Evolutionary conservation across 2,797 vertebrate genomes (phyloP).

Genomic region (Nasua narica): DNA sequence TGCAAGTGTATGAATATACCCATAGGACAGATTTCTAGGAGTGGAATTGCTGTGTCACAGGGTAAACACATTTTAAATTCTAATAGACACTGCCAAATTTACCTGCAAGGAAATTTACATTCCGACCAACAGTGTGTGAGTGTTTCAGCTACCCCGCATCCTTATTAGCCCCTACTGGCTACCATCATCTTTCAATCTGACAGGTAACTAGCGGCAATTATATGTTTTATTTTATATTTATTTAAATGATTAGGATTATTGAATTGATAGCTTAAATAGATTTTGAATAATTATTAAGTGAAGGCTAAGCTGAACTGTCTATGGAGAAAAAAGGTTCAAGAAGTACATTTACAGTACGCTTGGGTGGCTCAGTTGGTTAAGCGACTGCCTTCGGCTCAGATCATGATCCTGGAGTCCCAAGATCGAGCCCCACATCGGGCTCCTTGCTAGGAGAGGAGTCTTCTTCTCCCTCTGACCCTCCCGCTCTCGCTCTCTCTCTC

Average conservation of each 20-base stretch:
- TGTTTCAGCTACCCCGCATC: neutral
- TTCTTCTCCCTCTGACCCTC: no score
- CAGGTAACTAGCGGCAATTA: neutral
- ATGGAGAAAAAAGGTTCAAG: neutral
- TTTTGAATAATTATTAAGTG: constrained; percentile 21
- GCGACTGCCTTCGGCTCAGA: no score
- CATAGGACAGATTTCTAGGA: neutral
- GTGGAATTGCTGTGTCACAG: neutral
- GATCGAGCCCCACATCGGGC: no score
- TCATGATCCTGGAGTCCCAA: no score
- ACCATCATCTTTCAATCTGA: neutral
- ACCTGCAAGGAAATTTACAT: neutral
- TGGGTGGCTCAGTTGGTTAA: no score
- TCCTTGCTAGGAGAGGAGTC: no score
- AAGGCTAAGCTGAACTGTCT: constrained; percentile 20
- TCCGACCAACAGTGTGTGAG: neutral
- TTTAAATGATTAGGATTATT: constrained; percentile 6
- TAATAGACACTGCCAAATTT: neutral
- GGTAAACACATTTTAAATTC: neutral
- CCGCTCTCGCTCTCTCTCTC: no score
- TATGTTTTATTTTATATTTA: constrained; percentile 7
- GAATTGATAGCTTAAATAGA: constrained; percentile 5
- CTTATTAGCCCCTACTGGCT: neutral
- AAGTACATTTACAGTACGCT: neutral
- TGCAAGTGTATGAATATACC: neutral